Evolutionary conservation across 2,797 vertebrate genomes (phyloP).

Genomic region (Chaetophractus vellerosus): DNA sequence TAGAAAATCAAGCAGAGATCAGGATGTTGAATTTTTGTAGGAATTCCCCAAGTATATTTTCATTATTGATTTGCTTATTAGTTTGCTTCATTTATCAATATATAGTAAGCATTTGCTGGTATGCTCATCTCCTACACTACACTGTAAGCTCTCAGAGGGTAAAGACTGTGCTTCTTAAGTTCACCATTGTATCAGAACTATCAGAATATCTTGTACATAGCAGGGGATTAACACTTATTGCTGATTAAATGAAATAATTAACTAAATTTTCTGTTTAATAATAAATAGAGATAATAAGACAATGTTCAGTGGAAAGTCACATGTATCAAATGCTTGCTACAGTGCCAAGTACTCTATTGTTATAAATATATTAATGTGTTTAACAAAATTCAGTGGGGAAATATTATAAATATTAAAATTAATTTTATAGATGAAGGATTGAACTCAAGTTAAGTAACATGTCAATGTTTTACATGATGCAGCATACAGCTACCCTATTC

Average conservation of each 20-base stretch:
- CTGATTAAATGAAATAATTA: neutral
- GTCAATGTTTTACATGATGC: neutral
- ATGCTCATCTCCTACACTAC: neutral
- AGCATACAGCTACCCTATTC: neutral
- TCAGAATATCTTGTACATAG: neutral
- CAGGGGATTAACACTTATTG: neutral
- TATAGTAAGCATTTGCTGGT: neutral
- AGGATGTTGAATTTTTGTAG: neutral
- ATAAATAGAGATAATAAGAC: neutral
- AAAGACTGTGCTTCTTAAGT: neutral
- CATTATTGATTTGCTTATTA: neutral
- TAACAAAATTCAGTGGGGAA: neutral
- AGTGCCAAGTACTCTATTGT: neutral
- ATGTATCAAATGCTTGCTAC: neutral
- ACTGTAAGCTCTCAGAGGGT: neutral
- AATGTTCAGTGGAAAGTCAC: neutral
- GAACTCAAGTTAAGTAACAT: neutral
- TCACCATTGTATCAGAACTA: neutral
- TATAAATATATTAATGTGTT: neutral
- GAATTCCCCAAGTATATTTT: neutral
- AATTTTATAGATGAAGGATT: slow-evolving; percentile 22
- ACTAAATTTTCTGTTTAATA: neutral
- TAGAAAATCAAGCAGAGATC: neutral
- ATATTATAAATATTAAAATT: neutral
- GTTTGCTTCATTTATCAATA: neutral